A percentile compares a stretch with the other conserved stretches of the same genome.
These are phyloP conservation scores for Electrona antarctica DNA, from an alignment of 2,113 vertebrate genomes.

Conservation along the genomic window DNA sequence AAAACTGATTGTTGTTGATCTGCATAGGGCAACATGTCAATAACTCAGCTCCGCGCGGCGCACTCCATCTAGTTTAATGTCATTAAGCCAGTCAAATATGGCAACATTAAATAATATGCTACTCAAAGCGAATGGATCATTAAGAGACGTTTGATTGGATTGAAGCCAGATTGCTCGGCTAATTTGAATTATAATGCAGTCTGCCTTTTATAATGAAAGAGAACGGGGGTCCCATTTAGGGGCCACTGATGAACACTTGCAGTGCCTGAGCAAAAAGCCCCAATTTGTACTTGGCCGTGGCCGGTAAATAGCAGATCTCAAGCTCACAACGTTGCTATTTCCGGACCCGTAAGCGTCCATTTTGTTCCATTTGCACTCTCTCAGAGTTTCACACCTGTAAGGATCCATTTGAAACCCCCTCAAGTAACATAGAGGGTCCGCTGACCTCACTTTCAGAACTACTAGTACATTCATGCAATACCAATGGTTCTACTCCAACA, in stretches of 20 bases:
- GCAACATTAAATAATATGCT: slow-evolving; percentile 50
- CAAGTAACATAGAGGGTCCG: no score
- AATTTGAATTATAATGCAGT: slow-evolving; percentile 50
- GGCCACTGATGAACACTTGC: slow-evolving; percentile 3
- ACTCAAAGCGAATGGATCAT: slow-evolving; percentile 33
- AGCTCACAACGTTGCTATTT: no score
- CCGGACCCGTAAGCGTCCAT: no score
- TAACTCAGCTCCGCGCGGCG: slow-evolving; percentile 42
- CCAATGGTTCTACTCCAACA: no score
- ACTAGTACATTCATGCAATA: no score
- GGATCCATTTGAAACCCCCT: no score
- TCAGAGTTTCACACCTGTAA: no score
- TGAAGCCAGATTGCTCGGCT: slow-evolving; percentile 36
- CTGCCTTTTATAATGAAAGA: slow-evolving; percentile 26
- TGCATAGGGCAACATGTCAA: slow-evolving; percentile 57
- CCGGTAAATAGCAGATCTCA: no score
- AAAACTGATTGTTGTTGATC: slow-evolving; percentile 65
- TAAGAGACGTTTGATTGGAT: slow-evolving; percentile 49
- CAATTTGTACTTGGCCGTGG: no score
- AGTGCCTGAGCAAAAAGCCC: no score
- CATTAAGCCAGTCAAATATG: slow-evolving; percentile 52
- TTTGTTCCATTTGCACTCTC: no score
- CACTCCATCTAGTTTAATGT: slow-evolving; percentile 41
- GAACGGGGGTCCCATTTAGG: slow-evolving; percentile 8
- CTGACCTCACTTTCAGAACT: no score